A percentile compares a stretch with the other conserved stretches of the same genome.
Evolutionary conservation across 2,888 invertebrate genomes (phyloP).

Genomic region (Vesta saturnalis): DNA sequence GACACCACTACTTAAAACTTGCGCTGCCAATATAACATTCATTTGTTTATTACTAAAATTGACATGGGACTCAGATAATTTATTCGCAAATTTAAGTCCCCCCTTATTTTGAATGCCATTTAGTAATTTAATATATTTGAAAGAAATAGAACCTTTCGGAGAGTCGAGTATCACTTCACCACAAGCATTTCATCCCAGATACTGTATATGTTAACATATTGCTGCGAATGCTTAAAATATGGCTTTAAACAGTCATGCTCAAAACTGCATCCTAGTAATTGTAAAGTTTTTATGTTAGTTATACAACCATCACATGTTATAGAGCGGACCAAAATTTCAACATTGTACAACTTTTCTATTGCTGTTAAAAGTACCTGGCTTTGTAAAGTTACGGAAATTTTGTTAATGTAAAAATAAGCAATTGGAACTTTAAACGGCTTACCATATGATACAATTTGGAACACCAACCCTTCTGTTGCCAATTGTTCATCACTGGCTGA

Average conservation of each 20-base stretch:
- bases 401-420: slow-evolving; percentile 42
- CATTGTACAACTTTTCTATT: slow-evolving; percentile 23
- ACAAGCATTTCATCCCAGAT: slow-evolving; percentile 24
- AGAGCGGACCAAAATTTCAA: slow-evolving; percentile 21
- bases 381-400: no score
- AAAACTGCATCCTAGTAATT: slow-evolving; percentile 23
- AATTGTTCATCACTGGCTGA: slow-evolving; percentile 16
- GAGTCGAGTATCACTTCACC: slow-evolving; percentile 11
- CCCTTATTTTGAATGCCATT: not conserved
- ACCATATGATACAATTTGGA: no score
- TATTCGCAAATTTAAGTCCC: not conserved
- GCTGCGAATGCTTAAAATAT: slow-evolving; percentile 2
- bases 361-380: slow-evolving; percentile 22
- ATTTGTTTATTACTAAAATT: slow-evolving; percentile 35
- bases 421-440: slow-evolving; percentile 43
- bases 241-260: not conserved
- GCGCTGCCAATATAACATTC: slow-evolving; percentile 39
- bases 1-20: slow-evolving; percentile 35
- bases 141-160: not conserved
- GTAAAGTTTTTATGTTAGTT: slow-evolving; percentile 26
- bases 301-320: slow-evolving; percentile 31
- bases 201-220: slow-evolving; percentile 23
- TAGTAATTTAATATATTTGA: slow-evolving; percentile 4
- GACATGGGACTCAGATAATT: slow-evolving; percentile 19
- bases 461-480: slow-evolving; percentile 38